Evolutionary conservation across 2,113 vertebrate species (phyloP).

Genomic region (Caloenas nicobarica): DNA sequence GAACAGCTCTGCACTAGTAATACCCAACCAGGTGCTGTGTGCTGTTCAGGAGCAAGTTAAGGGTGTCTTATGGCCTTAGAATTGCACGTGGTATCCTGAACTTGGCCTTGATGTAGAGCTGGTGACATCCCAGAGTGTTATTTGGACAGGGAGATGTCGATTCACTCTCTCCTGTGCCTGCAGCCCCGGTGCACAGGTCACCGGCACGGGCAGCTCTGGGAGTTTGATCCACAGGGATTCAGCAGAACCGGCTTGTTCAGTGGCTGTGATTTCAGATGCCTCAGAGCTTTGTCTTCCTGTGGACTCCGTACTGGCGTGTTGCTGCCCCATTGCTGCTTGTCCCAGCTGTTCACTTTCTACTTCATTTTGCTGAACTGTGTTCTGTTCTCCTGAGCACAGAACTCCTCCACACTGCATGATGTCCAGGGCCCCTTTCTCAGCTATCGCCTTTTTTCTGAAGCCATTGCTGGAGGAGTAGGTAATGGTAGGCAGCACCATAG

Average conservation of each 20-base stretch:
- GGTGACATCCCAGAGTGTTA: too few species aligned
- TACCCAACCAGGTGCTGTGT: too few species aligned
- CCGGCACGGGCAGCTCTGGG: neutral
- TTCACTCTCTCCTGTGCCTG: too few species aligned
- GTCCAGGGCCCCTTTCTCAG: neutral
- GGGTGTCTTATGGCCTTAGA: too few species aligned
- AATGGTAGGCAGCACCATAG: fast-evolving
- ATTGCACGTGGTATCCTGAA: too few species aligned
- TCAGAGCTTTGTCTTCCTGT: neutral
- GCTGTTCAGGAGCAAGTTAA: too few species aligned
- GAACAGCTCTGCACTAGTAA: too few species aligned
- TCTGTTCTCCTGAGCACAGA: neutral
- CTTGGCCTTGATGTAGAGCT: too few species aligned
- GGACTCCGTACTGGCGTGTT: too few species aligned
- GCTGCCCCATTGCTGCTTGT: neutral
- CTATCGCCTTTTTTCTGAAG: neutral
- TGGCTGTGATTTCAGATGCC: fast-evolving
- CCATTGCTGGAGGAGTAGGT: neutral
- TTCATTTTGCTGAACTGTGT: neutral
- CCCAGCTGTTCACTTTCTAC: neutral
- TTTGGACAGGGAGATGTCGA: too few species aligned
- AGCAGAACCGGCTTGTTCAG: neutral
- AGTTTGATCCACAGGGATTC: neutral
- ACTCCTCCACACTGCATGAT: neutral
- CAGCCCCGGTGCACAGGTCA: too few species aligned